These are phyloP conservation scores for Dicranocentrus wangi DNA, from an alignment of 2,888 invertebrate species.

Conservation along the genomic window DNA sequence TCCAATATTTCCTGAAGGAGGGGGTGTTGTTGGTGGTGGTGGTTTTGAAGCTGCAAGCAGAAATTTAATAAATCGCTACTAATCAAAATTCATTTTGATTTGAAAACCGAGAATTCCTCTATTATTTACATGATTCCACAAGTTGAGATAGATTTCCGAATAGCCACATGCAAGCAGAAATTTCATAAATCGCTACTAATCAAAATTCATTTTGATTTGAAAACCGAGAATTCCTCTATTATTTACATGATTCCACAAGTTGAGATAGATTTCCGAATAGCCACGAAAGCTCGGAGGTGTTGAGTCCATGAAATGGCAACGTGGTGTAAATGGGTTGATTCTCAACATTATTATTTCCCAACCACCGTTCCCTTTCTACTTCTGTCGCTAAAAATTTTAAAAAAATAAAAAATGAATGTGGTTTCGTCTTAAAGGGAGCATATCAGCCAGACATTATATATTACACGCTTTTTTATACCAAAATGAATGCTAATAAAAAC, in stretches of 20 bases:
- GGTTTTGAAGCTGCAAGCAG: too few species aligned
- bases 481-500: not conserved
- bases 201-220: not conserved
- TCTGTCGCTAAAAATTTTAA: not conserved
- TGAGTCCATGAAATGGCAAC: slow-evolving; percentile 43
- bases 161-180: not conserved
- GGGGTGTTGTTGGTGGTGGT: too few species aligned
- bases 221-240: too few species aligned
- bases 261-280: not conserved
- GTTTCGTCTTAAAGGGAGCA: slow-evolving; percentile 2
- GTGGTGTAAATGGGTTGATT: slow-evolving; percentile 26
- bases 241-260: not conserved
- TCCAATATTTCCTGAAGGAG: too few species aligned
- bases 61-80: not conserved
- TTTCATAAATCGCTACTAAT: not conserved
- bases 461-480: too few species aligned
- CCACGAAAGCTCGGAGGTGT: slow-evolving; percentile 23
- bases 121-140: not conserved
- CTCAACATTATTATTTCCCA: too few species aligned
- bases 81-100: not conserved
- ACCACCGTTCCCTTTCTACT: too few species aligned
- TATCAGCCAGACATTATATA: not conserved
- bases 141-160: not conserved
- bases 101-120: too few species aligned
- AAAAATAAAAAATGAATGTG: not conserved